phyloP scores from a whole-genome alignment of 2,888 invertebrate genomes.

The Ectemnius lituratus region DNA sequence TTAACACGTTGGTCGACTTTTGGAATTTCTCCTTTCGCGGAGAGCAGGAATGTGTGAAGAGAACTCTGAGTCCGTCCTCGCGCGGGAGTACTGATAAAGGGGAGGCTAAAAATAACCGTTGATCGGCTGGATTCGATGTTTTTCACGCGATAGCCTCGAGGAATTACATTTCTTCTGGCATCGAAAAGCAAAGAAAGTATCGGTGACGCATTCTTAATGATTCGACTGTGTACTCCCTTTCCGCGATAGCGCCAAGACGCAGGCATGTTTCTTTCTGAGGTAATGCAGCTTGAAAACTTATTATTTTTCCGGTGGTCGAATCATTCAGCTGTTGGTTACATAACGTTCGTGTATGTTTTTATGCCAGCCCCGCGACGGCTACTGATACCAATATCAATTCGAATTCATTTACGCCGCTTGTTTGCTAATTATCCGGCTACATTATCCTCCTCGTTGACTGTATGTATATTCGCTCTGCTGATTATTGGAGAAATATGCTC shows the following conservation, averaged over 20 bases:
- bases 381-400: conserved; percentile 40
- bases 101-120: conserved; percentile 3
- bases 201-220: too few relatives aligned
- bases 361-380: conserved; percentile 23
- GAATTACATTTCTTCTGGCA: background rate
- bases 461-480: conserved; percentile 12
- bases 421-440: conserved; percentile 43
- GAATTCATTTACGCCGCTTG: conserved; percentile 21
- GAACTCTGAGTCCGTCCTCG: too few relatives aligned
- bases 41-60: too few relatives aligned
- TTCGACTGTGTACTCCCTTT: too few relatives aligned
- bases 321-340: conserved; percentile 30
- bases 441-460: conserved; percentile 36
- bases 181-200: too few relatives aligned
- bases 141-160: background rate
- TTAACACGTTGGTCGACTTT: too few relatives aligned
- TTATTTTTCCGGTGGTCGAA: conserved; percentile 11
- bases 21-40: too few relatives aligned
- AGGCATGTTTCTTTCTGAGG: too few relatives aligned
- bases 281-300: background rate
- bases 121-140: conserved; percentile 4
- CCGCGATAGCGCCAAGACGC: too few relatives aligned
- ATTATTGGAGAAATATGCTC: too few relatives aligned
- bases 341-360: conserved; percentile 29
- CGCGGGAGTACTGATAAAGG: background rate